Evolutionary conservation across 2,888 invertebrate species (phyloP), one percentile per base, ranked within the genome.

Genomic region (Epistrophella euchroma): DNA sequence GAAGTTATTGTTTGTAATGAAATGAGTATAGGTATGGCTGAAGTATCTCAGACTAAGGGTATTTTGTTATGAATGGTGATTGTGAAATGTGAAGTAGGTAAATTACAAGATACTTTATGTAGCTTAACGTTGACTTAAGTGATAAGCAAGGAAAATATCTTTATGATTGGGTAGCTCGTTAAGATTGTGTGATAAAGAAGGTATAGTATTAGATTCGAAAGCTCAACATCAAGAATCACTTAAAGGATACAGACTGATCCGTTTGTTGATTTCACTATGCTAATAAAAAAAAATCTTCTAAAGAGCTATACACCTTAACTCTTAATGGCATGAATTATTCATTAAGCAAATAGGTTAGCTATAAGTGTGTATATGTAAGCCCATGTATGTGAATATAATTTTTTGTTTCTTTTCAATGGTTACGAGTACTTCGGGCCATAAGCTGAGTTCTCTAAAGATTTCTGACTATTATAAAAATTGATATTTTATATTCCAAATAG

Each of bases 1-100:
- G 40, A 80, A 76, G 72, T 85, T 68, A 85, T 85, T 80, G 72
- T 85, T 85, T 85, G 71, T 37, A 72, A 72, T 60, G 72, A 52
- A 80, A 75, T 84, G 84, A 79, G 72, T 58, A n/a, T n/a, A 35
- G 32, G 13, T 55, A 73, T 25, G 43, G 40, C 22, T 25, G 9
- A 74, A 52, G 60, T 75, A 75, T 62, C 70, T 55, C 4, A 19
- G n/a, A n/a, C n/a, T n/a, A n/a, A n/a, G 28, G 35, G 35, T 77
- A 58, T 40, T 37, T 58, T 28, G 56, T 77, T 82, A 52, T 60
- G 64, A 66, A 71, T 72, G 70, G 76, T 76, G 64, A 72, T 19
- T 66, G 17, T 40, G 55, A 28, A 66, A 47, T 66, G 17, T 40
- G 55, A 28, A 66, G 66, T 50, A 52, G 68, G 68, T 68, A 68